Percentiles rank a stretch among this genome's conserved stretches.
Evolutionary conservation across 2,113 vertebrate species (phyloP).

Genomic region (Antennarius striatus): DNA sequence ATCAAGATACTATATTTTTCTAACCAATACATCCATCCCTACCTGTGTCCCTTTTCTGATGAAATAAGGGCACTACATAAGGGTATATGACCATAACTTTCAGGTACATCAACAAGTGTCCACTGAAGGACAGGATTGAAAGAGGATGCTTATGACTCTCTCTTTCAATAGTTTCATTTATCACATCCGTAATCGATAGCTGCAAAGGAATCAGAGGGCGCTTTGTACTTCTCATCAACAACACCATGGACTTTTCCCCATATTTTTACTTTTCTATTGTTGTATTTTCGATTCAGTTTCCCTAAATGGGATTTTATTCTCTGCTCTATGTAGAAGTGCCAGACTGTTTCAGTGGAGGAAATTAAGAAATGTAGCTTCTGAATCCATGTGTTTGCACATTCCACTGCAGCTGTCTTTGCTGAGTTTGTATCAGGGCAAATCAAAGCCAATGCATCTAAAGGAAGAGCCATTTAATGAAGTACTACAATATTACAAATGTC

Average conservation of each 20-base stretch:
- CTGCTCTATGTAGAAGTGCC: constrained; percentile 1
- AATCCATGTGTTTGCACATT: background rate
- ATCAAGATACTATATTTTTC: too few species aligned
- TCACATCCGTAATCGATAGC: constrained; percentile 57
- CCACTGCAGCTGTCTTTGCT: background rate
- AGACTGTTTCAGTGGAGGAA: constrained; percentile 17
- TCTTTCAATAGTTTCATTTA: constrained; percentile 67
- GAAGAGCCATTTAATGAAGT: background rate
- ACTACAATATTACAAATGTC: background rate
- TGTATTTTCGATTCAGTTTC: constrained; percentile 46
- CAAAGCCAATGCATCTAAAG: background rate
- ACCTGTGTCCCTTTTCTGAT: too few species aligned
- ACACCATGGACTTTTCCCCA: constrained; percentile 47
- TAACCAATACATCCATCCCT: too few species aligned
- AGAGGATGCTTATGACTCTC: constrained; percentile 52
- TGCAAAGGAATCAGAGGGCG: constrained; percentile 44
- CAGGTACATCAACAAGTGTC: constrained; percentile 44
- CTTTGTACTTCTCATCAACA: constrained; percentile 42
- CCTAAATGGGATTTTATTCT: constrained; percentile 41
- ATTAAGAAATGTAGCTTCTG: background rate
- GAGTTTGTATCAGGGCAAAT: background rate
- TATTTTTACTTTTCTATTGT: constrained; percentile 33
- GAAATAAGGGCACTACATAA: too few species aligned
- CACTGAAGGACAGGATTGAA: constrained; percentile 39
- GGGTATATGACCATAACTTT: background rate